Percentiles rank a stretch among this genome's conserved stretches.
Evolutionary conservation across 2,113 vertebrate species (phyloP).

Genomic region (Puntigrus tetrazona): DNA sequence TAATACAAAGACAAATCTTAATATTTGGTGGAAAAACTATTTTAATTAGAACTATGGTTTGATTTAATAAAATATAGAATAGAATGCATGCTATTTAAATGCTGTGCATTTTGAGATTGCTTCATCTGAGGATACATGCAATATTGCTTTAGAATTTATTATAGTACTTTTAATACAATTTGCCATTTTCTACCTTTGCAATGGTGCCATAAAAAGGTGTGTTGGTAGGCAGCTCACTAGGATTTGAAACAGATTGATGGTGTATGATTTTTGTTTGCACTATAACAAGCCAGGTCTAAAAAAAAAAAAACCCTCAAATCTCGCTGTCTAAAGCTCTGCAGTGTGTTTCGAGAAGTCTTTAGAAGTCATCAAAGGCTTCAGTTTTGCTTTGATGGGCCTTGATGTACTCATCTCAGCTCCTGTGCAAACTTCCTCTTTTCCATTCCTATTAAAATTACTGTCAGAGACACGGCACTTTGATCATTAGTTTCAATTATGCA

Average conservation of each 20-base stretch:
- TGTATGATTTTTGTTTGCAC: neutral
- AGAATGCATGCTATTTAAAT: neutral
- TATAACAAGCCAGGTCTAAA: neutral
- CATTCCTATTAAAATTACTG: neutral
- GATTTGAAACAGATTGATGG: neutral
- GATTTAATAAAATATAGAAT: neutral
- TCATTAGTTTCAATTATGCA: slow-evolving; percentile 1
- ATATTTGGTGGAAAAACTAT: neutral
- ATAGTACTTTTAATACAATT: neutral
- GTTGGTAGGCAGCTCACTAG: neutral
- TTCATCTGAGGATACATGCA: neutral
- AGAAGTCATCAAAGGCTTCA: slow-evolving; percentile 24
- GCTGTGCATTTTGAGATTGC: neutral
- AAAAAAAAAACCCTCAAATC: neutral
- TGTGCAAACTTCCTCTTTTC: slow-evolving; percentile 1
- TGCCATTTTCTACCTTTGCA: neutral
- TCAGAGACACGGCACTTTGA: slow-evolving; percentile 17
- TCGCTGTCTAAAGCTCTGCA: neutral
- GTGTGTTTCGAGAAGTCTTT: neutral
- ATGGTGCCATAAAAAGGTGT: neutral
- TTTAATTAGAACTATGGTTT: neutral
- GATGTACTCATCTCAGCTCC: neutral
- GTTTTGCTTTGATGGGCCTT: slow-evolving; percentile 17
- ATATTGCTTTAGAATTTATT: neutral
- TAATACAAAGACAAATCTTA: neutral